phyloP scores from a whole-genome alignment of 2,888 invertebrate genomes.

The Nasonia oneida region DNA sequence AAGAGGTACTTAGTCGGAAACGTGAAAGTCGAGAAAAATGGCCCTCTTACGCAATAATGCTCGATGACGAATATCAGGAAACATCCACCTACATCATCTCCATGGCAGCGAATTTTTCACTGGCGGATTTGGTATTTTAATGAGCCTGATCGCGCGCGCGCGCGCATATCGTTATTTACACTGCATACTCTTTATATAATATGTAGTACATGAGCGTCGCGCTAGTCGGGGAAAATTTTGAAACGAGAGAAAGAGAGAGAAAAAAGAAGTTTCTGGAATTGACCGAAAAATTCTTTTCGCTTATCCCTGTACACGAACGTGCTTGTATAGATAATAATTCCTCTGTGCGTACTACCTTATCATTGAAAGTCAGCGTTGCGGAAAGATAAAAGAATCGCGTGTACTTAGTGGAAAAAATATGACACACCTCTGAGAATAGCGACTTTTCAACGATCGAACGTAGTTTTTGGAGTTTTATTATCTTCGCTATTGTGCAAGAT shows the following conservation, averaged over 20 bases:
- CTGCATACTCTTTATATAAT: constrained; percentile 5
- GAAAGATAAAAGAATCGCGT: constrained; percentile 17
- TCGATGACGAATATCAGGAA: constrained; percentile 5
- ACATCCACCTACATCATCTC: neutral
- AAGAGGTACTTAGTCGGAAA: neutral
- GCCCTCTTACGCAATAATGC: constrained; percentile 47
- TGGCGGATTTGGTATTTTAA: constrained; percentile 58
- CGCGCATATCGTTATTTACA: constrained; percentile 26
- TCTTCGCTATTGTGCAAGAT: neutral
- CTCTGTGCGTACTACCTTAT: neutral
- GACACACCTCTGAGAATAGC: constrained; percentile 18
- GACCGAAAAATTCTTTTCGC: neutral
- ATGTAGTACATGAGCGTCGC: neutral
- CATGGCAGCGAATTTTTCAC: constrained; percentile 41
- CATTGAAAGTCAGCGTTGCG: neutral
- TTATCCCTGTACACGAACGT: neutral
- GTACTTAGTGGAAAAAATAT: neutral
- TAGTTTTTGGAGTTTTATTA: neutral
- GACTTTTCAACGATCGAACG: neutral
- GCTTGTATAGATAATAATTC: neutral
- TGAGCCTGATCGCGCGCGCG: constrained; percentile 9
- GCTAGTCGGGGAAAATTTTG: constrained; percentile 18
- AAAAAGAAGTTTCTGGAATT: constrained; percentile 23
- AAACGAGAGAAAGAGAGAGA: neutral
- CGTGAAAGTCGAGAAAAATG: neutral